A percentile compares a stretch with the other conserved stretches of the same genome.
phyloP scores from a whole-genome alignment of 1,140 invertebrate genomes.

The Parapsyche elsis region DNA sequence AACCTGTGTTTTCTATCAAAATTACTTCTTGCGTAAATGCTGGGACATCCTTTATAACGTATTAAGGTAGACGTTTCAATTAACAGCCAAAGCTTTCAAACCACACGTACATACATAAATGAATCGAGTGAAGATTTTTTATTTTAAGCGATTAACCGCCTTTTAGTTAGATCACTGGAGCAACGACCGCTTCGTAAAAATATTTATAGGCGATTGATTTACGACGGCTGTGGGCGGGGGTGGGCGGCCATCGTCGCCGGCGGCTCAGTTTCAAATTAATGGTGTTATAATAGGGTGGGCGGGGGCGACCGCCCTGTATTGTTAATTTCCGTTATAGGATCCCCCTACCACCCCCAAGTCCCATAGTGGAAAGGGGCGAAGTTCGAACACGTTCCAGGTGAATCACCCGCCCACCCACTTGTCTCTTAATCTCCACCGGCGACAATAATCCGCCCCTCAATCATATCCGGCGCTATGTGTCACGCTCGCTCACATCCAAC shows the following conservation, averaged over 20 bases:
- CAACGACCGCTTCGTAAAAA: too few relatives aligned
- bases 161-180: too few relatives aligned
- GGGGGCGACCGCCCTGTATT: slow-evolving; percentile 7
- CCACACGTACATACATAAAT: too few relatives aligned
- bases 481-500: too few relatives aligned
- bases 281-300: slow-evolving; percentile 23
- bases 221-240: background rate
- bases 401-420: background rate
- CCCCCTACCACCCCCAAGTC: background rate
- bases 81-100: too few relatives aligned
- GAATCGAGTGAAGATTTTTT: too few relatives aligned
- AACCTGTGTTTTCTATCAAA: too few relatives aligned
- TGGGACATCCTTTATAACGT: too few relatives aligned
- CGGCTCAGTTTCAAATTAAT: slow-evolving; percentile 48
- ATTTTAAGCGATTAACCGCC: too few relatives aligned
- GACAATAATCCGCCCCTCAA: slow-evolving; percentile 5
- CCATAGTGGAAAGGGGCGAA: background rate
- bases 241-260: background rate
- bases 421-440: slow-evolving; percentile 9
- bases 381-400: background rate
- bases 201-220: background rate
- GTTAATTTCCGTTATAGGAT: slow-evolving; percentile 50
- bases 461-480: background rate
- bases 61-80: too few relatives aligned
- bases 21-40: too few relatives aligned